These are phyloP conservation scores for Urocyon cinereoargenteus DNA, from an alignment of 2,797 vertebrate genomes.

Conservation along the genomic window DNA sequence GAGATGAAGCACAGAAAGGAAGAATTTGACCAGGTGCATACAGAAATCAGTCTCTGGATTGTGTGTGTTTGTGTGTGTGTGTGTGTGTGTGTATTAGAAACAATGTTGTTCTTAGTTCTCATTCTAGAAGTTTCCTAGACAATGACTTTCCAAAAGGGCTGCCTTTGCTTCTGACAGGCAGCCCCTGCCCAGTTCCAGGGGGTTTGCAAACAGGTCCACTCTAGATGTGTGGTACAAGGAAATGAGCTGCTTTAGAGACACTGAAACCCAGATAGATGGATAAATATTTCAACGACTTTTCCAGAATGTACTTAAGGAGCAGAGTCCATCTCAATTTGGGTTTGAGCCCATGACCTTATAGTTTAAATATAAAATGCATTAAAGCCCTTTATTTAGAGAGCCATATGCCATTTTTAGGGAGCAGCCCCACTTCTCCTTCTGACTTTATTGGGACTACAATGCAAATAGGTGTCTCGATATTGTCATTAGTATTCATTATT, in stretches of 20 bases:
- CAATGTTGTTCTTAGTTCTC: not conserved
- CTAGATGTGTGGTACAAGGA: not conserved
- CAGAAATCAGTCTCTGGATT: not conserved
- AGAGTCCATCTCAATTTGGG: slow-evolving; percentile 77
- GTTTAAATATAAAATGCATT: slow-evolving; percentile 84
- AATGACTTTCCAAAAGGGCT: not conserved
- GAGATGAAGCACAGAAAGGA: no score
- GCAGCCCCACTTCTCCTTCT: slow-evolving; percentile 27
- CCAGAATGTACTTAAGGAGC: slow-evolving; percentile 76
- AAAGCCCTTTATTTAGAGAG: slow-evolving; percentile 81
- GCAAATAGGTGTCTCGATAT: slow-evolving; percentile 64
- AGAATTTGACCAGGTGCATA: not conserved
- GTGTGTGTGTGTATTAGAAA: not conserved
- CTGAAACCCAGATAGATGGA: slow-evolving; percentile 45
- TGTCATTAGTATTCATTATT: slow-evolving; percentile 80
- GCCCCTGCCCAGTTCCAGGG: not conserved
- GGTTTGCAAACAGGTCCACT: not conserved
- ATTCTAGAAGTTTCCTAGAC: not conserved
- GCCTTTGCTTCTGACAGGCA: not conserved
- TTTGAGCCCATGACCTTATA: slow-evolving; percentile 73
- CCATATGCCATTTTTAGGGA: slow-evolving; percentile 70
- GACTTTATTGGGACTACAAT: slow-evolving; percentile 40
- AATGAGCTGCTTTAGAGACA: not conserved
- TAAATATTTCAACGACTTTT: slow-evolving; percentile 77
- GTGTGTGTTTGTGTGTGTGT: not conserved